phyloP scores from a whole-genome alignment of 2,797 vertebrate species.

The Parambassis ranga region DNA sequence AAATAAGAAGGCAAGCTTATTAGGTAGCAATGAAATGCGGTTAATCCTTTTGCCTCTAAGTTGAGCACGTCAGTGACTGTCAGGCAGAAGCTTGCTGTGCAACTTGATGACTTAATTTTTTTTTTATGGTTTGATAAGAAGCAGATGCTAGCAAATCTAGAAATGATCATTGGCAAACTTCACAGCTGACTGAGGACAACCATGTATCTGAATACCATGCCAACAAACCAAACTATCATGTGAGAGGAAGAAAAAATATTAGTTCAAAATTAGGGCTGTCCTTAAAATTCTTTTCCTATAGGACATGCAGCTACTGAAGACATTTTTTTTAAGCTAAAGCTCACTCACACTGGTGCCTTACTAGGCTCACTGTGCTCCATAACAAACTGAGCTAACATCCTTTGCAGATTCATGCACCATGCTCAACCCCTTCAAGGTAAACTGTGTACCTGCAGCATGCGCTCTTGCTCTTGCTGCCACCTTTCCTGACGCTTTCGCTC shows the following conservation, averaged over 20 bases:
- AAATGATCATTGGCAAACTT: no score
- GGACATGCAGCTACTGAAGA: background rate
- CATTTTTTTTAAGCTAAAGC: background rate
- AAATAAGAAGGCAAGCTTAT: slow-evolving; percentile 51
- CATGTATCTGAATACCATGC: no score
- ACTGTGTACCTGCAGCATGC: slow-evolving; percentile 90
- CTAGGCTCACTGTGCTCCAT: background rate
- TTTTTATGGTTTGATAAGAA: background rate
- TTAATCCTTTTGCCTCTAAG: slow-evolving; percentile 2
- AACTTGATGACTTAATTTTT: background rate
- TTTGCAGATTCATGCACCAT: slow-evolving; percentile 46
- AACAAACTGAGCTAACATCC: background rate
- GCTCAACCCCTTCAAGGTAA: slow-evolving; percentile 22
- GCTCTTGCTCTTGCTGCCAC: slow-evolving; percentile 97
- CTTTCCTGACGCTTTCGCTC: slow-evolving; percentile 94
- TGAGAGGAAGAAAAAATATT: no score
- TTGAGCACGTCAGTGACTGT: background rate
- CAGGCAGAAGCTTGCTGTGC: background rate
- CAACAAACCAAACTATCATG: no score
- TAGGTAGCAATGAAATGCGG: slow-evolving; percentile 28
- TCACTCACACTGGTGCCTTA: background rate
- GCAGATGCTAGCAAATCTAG: no score
- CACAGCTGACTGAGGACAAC: no score
- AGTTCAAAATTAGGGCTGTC: background rate
- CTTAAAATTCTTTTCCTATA: background rate